Percentiles rank a stretch among this genome's conserved stretches.
Evolutionary conservation across 2,888 invertebrate genomes (phyloP).

Genomic region (Pheosia gnoma): DNA sequence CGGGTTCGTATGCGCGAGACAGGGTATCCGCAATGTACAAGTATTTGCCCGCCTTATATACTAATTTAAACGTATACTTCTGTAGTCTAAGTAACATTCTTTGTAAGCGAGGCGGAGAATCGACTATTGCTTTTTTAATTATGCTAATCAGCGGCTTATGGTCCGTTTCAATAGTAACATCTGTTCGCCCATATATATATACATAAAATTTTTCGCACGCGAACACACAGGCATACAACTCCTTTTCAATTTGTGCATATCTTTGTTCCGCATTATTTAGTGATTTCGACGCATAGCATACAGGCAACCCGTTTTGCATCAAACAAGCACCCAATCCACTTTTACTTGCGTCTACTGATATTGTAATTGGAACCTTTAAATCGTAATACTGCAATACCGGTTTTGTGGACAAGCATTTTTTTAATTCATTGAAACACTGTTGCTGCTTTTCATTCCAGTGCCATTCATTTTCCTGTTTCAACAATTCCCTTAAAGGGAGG

Average conservation of each 20-base stretch:
- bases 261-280: constrained; percentile 24
- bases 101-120: constrained; percentile 20
- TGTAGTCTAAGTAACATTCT: constrained; percentile 31
- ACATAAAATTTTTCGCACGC: constrained; percentile 2
- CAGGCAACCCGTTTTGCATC: constrained; percentile 25
- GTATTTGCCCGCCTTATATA: constrained; percentile 31
- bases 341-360: constrained; percentile 22
- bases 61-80: constrained; percentile 25
- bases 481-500: constrained; percentile 21
- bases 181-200: constrained; percentile 13
- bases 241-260: constrained; percentile 33
- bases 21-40: constrained; percentile 31
- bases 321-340: constrained; percentile 31
- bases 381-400: constrained; percentile 30
- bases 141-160: constrained; percentile 12
- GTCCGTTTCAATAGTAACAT: constrained; percentile 12
- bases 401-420: constrained; percentile 12
- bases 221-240: constrained; percentile 26
- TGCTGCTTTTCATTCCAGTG: constrained; percentile 26
- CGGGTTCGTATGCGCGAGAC: constrained; percentile 16
- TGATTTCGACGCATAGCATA: constrained; percentile 30
- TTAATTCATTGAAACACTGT: constrained; percentile 13
- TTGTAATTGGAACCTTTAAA: constrained; percentile 19
- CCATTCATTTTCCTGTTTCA: constrained; percentile 30
- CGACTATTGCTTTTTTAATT: constrained; percentile 24